Percentiles rank a stretch among this genome's conserved stretches.
Conservation (phyloP, 2,113 vertebrate genomes). For the Edolisoma coerulescens region DNA sequence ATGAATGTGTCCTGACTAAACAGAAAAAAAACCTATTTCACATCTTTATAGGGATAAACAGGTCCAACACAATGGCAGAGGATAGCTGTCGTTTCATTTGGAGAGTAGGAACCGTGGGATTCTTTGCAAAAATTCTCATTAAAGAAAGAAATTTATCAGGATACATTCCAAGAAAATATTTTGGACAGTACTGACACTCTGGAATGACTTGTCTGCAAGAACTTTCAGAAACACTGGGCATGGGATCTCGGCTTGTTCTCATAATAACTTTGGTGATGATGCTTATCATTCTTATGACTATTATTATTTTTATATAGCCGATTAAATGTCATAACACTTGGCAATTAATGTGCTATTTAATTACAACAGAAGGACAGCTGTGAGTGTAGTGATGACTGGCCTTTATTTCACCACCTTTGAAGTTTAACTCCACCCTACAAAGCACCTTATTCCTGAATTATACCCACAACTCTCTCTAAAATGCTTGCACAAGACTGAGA, state of each 20-base stretch:
- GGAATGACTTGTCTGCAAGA: not conserved
- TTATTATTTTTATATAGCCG: constrained; percentile 46
- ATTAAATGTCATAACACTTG: constrained; percentile 50
- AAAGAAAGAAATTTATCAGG: not conserved
- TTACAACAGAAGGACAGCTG: constrained; percentile 34
- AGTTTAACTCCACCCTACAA: constrained; percentile 44
- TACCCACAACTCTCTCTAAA: not conserved
- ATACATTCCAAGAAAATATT: not conserved
- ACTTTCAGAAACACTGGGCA: not conserved
- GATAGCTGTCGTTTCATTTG: not conserved
- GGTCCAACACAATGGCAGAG: not conserved
- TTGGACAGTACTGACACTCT: not conserved
- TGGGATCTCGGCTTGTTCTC: not conserved
- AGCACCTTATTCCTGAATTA: constrained; percentile 33
- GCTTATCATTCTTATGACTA: constrained; percentile 3
- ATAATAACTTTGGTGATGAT: constrained; percentile 6
- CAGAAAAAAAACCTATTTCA: not conserved
- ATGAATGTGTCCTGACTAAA: not conserved
- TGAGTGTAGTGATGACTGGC: constrained; percentile 25
- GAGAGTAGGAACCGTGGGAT: not conserved
- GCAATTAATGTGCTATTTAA: constrained; percentile 53
- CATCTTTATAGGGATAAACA: not conserved
- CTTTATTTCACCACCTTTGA: constrained; percentile 32
- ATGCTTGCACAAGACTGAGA: constrained; percentile 19
- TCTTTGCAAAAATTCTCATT: not conserved